Base-by-base conservation (phyloP, 2,113 vertebrate genomes). In the Laterallus jamaicensis region DNA sequence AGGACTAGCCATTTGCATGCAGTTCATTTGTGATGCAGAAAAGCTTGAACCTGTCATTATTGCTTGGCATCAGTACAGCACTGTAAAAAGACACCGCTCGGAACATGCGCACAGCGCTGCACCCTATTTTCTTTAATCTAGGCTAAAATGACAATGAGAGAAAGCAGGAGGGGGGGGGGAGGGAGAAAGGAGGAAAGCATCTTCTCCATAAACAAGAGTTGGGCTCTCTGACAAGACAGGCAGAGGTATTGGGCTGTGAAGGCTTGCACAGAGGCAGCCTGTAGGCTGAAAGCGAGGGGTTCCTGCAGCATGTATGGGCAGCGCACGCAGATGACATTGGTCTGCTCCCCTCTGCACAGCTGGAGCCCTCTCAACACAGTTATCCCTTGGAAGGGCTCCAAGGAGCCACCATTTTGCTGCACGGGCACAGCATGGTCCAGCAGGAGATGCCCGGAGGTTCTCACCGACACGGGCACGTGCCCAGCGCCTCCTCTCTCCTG, bases 41-140 rank as follows among this genome's bases (percentile, higher is more conserved):
- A 98, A 97, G 97, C 97, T 97, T 97, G 97, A 98, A 96, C 97
- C 98, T 97, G 97, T 98, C 98, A 98, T 98, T 98, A 97, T 87
- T 93, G 96, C 95, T 97, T 97, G 98, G 97, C 97, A 98, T 97
- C 91, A 97, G 95, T 60, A 67, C 93, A 86, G 91, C 63, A 10
- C 97, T 89, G 96, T 95, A 94, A 95, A 95, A 95, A 94, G 91
- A 68, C 86, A 75, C 95, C 3, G 60, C 88, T 79, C 31, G 22
- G 95, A 92, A 93, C 97, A 97, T 96, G 96, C 91, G 95, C 95
- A 88, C 56, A 91, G 83, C 10, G 7, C 90, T 75, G 77, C 89
- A 80, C 93, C 95, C 89, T 77, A 68, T 82, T 95, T 91, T 67
- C 94, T 97, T 97, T 96, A 79, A 91, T 92, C 93, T 87, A 66